A percentile compares a stretch with the other conserved stretches of the same genome.
Conservation (phyloP, 2,113 vertebrate genomes). For the Tychaedon coryphoeus region DNA sequence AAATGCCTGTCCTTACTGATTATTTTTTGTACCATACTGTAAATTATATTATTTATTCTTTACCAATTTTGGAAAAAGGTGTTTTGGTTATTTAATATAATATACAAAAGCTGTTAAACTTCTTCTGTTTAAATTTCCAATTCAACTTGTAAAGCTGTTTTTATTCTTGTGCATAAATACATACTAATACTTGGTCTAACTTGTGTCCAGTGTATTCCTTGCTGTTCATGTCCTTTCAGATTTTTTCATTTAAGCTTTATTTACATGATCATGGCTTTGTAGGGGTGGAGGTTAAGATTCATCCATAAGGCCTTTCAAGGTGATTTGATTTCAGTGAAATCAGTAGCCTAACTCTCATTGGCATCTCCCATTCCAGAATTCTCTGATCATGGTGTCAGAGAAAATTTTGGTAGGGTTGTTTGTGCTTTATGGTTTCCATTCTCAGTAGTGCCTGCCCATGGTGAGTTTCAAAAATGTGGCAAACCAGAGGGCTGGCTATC, state of each 20-base stretch:
- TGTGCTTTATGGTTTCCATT: not conserved
- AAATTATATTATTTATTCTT: constrained; percentile 89
- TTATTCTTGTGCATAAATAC: constrained; percentile 85
- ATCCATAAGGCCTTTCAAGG: not conserved
- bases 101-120: constrained; percentile 80
- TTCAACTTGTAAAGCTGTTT: constrained; percentile 84
- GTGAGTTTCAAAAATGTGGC: not conserved
- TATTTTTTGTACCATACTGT: constrained; percentile 88
- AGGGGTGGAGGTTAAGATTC: not conserved
- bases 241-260: not conserved
- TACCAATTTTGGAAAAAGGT: constrained; percentile 79
- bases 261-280: not conserved
- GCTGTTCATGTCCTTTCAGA: not conserved
- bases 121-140: constrained; percentile 78
- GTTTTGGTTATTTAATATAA: constrained; percentile 88
- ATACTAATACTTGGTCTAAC: constrained; percentile 82
- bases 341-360: not conserved
- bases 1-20: constrained; percentile 79
- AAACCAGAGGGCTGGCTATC: not conserved
- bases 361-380: not conserved
- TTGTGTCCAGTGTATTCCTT: not conserved
- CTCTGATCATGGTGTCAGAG: not conserved
- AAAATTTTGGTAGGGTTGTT: not conserved
- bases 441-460: not conserved
- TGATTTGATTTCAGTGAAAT: not conserved